Conservation (phyloP, 2,888 invertebrate species). For the Tridacna gigas region DNA sequence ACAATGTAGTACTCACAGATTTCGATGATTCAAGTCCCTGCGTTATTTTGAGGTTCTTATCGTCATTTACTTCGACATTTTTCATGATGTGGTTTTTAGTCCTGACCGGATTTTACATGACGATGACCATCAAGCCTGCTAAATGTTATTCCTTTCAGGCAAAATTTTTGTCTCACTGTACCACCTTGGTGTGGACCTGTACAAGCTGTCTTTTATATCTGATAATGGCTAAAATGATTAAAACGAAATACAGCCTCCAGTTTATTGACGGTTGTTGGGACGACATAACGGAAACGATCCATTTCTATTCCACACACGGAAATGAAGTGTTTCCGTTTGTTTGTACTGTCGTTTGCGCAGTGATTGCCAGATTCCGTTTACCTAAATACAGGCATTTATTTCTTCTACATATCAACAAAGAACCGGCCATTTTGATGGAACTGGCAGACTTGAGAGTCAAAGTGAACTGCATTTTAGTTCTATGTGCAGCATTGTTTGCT, state of each 20-base stretch:
- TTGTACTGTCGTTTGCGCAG: conserved; percentile 10
- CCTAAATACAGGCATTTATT: conserved; percentile 2
- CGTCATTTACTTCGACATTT: conserved; percentile 37
- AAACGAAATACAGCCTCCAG: background rate
- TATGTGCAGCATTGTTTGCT: conserved; percentile 15
- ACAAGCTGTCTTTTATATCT: conserved; percentile 47
- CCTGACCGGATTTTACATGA: conserved; percentile 41
- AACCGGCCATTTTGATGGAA: conserved; percentile 14
- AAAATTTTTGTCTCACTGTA: conserved; percentile 49
- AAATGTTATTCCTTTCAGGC: conserved; percentile 53
- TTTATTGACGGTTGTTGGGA: conserved; percentile 38
- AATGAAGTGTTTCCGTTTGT: conserved; percentile 46
- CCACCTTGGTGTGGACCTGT: conserved; percentile 49
- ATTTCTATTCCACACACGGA: conserved; percentile 49
- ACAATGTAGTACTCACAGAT: conserved; percentile 33
- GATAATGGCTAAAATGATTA: conserved; percentile 35
- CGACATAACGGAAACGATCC: conserved; percentile 38
- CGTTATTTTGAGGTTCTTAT: conserved; percentile 42
- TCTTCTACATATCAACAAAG: background rate
- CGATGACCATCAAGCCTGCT: conserved; percentile 51
- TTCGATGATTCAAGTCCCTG: conserved; percentile 37
- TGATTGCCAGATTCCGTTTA: conserved; percentile 30
- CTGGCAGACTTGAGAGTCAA: conserved; percentile 18
- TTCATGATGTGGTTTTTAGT: conserved; percentile 52
- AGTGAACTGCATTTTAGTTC: conserved; percentile 23